These are phyloP conservation scores for Crypturellus undulatus DNA, from an alignment of 2,113 vertebrate genomes.

Conservation along the genomic window DNA sequence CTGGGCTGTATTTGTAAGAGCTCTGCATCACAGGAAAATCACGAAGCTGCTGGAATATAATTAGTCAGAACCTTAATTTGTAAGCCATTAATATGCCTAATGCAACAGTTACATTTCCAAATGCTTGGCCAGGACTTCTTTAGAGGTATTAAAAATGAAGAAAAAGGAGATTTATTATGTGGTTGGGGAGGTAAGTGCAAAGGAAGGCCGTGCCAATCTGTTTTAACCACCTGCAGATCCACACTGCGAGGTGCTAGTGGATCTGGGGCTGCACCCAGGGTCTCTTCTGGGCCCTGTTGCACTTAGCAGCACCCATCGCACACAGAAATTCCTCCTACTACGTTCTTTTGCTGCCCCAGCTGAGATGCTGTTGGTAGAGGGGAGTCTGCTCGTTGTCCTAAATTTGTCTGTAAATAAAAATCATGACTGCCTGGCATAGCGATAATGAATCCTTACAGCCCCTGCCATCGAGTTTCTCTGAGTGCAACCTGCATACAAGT, in stretches of 20 bases:
- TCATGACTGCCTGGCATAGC: accelerated
- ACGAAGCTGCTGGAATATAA: background rate
- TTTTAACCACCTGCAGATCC: too few species aligned
- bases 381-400: background rate
- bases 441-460: accelerated
- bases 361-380: background rate
- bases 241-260: too few species aligned
- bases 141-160: background rate
- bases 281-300: too few species aligned
- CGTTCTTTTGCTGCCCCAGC: background rate
- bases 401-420: background rate
- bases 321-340: too few species aligned
- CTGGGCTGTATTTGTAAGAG: background rate
- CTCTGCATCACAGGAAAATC: background rate
- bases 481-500: background rate
- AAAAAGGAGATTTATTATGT: background rate
- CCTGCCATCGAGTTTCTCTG: accelerated
- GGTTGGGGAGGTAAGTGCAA: background rate
- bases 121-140: background rate
- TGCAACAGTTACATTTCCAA: background rate
- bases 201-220: background rate
- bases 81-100: background rate
- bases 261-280: too few species aligned
- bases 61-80: background rate
- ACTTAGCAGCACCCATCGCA: too few species aligned